Base-by-base conservation (phyloP, 2,888 invertebrate genomes). In the Drosophila limbata region DNA sequence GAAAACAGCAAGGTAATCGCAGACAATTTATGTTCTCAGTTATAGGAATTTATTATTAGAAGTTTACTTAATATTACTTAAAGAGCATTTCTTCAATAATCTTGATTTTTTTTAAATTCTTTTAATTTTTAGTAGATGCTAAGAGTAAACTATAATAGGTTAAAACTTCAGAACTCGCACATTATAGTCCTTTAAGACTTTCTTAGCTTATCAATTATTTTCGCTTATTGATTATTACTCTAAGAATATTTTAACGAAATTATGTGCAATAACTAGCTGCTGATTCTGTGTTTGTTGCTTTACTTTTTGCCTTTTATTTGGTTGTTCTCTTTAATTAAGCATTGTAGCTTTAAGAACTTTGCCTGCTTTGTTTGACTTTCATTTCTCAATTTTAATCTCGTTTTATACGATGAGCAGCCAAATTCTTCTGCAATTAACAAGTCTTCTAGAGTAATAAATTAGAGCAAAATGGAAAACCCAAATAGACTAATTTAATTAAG, bases 1-100 rank as follows among this genome's bases (percentile, higher is more conserved):
- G 21, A 45, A 51, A 60, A 42, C 45, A 28, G 33, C 40, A 42
- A 33, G 55, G 47, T 31, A 66, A 73, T 48, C 37, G 39, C 35
- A 44, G 15, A 9, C 45, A 28, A 17, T 51, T 51, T 17, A 33
- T 13, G 19, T 55, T 67, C 42, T 45, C 25, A 13, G 10, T 35
- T 44, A 39, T 8, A n/a, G 3, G 13, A 44, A 53, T 53, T 53
- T 47, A 57, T 35, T 35, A 47, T 40, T 9, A 13, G 17, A 28
- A 42, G 13, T 53, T n/a, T 13, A 19, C 15, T 25, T 6, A 19
- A 50, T 35, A 9, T 40, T 17, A 10, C 28, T 53, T 28, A 6
- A 40, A 28, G 11, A 5, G 19, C 19, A 13, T 21, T 44, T 44
- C 19, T 52, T 25, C 15, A 25, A 15, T 5, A 19, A 19, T 48